Base-by-base conservation (phyloP, 1,140 invertebrate species). In the Pinna nobilis region DNA sequence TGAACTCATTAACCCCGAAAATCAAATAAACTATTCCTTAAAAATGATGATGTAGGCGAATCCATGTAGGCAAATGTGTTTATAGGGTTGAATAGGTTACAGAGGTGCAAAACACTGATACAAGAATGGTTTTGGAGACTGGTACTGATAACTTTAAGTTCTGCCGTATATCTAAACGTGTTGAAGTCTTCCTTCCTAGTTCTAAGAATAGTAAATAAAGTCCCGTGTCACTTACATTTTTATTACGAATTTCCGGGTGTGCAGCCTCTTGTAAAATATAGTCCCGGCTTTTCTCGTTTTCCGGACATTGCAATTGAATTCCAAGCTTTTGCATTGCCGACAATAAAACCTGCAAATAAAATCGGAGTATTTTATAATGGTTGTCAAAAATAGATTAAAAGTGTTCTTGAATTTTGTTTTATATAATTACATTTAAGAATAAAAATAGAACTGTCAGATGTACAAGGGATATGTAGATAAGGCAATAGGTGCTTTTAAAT, bases 321-420 rank as follows among this genome's bases (percentile, higher is more conserved):
- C 37, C 35, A 20, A 63, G 59, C 44, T 63, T 33, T 37, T 63
- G 35, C 59, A 63, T 63, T 9, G 59, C 59, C 39, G 44, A 39
- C n/a, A 63, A 35, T 35, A 63, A 44, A 32, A 63, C 39, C 59
- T 63, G 39, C 44, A 41, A 37, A 20, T 41, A 20, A 63, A 20
- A 35, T 3, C 28, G n/a, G 32, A 60, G 33, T 35, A 28, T 35
- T 59, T 15, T 33, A 59, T 59, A 30, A 35, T 33, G 30, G 18
- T 33, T 59, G 37, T 59, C 37, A 33, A 59, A 35, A 20, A 33
- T 35, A 59, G 28, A 59, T 32, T 15, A 59, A 59, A 59, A 11
- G 23, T 25, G 25, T 57, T 57, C 15, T 18, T 33, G 20, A 59
- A 3, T 11, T 59, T 32, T 59, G 37, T 18, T 59, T 15, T 59